phyloP scores from a whole-genome alignment of 2,888 invertebrate genomes.

The Lithosia quadra region DNA sequence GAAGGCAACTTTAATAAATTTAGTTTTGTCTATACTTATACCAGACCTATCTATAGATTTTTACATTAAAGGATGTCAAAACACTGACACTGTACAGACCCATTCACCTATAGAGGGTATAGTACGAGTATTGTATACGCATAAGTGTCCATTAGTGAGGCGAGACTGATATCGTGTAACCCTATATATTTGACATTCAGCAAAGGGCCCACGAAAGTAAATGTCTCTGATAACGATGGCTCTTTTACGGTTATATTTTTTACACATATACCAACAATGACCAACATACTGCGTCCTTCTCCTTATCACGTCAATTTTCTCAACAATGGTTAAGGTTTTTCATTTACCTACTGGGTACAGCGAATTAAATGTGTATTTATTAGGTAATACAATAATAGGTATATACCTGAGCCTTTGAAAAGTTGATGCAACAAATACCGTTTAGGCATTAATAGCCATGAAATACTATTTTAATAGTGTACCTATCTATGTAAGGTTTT shows the following conservation, averaged over 20 bases:
- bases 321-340: not conserved
- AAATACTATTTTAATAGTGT: too few relatives aligned
- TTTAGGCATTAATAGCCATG: too few relatives aligned
- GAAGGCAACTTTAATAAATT: too few relatives aligned
- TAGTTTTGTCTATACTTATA: not conserved
- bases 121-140: conserved; percentile 55
- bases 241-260: conserved; percentile 62
- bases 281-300: conserved; percentile 33
- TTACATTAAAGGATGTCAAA: conserved; percentile 70
- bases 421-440: too few relatives aligned
- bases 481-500: too few relatives aligned
- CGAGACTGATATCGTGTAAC: conserved; percentile 77
- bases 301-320: conserved; percentile 27
- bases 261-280: conserved; percentile 41
- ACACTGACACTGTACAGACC: conserved; percentile 67
- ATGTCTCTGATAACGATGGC: conserved; percentile 68
- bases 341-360: not conserved
- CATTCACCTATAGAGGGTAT: conserved; percentile 42
- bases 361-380: not conserved
- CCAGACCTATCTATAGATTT: conserved; percentile 36
- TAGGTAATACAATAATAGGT: not conserved
- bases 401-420: too few relatives aligned
- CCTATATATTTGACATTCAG: conserved; percentile 80
- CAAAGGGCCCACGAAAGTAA: conserved; percentile 65
- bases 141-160: conserved; percentile 81